A percentile compares a stretch with the other conserved stretches of the same genome.
These are phyloP conservation scores for Intellagama lesueurii DNA, from an alignment of 2,797 vertebrate genomes.

Conservation along the genomic window DNA sequence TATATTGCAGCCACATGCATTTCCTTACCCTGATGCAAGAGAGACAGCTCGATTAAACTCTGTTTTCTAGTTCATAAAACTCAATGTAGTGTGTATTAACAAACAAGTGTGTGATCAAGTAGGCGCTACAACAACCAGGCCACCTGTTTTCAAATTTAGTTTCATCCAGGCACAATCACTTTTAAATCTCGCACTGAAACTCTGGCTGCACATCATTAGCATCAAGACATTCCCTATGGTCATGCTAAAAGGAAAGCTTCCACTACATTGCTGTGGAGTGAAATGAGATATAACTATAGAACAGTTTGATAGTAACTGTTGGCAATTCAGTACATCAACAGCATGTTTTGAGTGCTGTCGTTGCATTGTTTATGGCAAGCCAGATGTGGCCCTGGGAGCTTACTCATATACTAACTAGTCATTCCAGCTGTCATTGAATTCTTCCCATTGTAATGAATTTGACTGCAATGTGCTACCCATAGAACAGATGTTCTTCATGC, in stretches of 20 bases:
- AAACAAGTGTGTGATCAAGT: constrained; percentile 25
- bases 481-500: constrained; percentile 6
- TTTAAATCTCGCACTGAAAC: constrained; percentile 5
- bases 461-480: neutral
- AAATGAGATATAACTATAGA: neutral
- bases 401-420: neutral
- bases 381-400: neutral
- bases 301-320: neutral
- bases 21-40: constrained; percentile 11
- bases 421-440: constrained; percentile 5
- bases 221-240: constrained; percentile 5
- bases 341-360: neutral
- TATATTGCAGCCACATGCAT: constrained; percentile 15
- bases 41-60: constrained; percentile 18
- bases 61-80: constrained; percentile 31
- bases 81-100: constrained; percentile 31
- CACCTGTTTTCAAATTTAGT: constrained; percentile 37
- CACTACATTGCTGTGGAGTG: constrained; percentile 1
- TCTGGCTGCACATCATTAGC: constrained; percentile 8
- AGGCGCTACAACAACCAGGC: constrained; percentile 26
- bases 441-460: constrained; percentile 1
- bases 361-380: constrained; percentile 2
- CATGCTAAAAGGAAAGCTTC: constrained; percentile 5
- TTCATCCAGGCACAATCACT: constrained; percentile 21
- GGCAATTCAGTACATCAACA: neutral